Evolutionary conservation across 2,113 vertebrate genomes (phyloP).

Genomic region (Saccopteryx leptura): DNA sequence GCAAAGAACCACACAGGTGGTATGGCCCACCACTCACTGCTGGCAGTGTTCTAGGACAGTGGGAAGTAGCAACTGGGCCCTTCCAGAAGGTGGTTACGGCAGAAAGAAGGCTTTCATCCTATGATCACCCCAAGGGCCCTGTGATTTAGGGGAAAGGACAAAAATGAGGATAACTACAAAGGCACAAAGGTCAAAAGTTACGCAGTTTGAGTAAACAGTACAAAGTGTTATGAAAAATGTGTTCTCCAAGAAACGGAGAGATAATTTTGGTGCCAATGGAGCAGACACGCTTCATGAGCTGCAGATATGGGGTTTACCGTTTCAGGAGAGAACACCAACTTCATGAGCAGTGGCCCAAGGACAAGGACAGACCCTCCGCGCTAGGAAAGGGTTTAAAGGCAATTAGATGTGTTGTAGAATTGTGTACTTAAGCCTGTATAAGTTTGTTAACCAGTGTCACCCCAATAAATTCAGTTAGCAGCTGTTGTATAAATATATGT

Average conservation of each 20-base stretch:
- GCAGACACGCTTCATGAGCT: neutral
- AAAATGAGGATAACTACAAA: neutral
- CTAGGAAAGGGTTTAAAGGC: neutral
- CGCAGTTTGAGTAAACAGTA: fast-evolving
- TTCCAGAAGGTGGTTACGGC: neutral
- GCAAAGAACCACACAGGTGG: neutral
- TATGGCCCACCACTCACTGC: neutral
- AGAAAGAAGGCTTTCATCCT: neutral
- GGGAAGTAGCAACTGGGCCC: neutral
- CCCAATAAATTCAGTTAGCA: too few relatives aligned
- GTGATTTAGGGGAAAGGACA: neutral
- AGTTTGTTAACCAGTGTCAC: too few relatives aligned
- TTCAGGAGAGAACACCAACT: neutral
- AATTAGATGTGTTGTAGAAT: neutral
- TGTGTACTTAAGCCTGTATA: too few relatives aligned
- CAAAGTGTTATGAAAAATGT: neutral
- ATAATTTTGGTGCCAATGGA: neutral
- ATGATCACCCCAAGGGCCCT: neutral
- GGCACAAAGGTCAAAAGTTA: neutral
- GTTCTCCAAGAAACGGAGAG: neutral
- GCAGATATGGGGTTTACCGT: fast-evolving
- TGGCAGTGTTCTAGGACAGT: fast-evolving
- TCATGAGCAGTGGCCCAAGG: neutral
- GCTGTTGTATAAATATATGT: neutral
- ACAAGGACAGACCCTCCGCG: neutral